Evolutionary conservation across 2,888 invertebrate species (phyloP).

Genomic region (Cheilosia scutellata): DNA sequence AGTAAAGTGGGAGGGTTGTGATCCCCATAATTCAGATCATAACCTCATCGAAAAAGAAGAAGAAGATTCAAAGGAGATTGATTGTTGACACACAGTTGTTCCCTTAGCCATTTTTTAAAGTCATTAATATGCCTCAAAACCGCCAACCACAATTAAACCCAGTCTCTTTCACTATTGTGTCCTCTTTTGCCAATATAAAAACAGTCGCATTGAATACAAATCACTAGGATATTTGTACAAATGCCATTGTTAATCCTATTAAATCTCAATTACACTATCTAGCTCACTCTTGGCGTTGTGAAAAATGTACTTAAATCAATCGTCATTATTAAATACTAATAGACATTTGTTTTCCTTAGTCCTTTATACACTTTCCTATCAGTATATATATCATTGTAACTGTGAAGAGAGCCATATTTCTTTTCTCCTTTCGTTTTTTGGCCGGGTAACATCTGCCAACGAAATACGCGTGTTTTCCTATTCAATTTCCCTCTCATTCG

Average conservation of each 20-base stretch:
- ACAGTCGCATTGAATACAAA: constrained; percentile 56
- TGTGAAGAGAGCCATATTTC: constrained; percentile 34
- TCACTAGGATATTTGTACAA: constrained; percentile 67
- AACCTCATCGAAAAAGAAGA: no score
- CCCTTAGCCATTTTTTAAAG: not conserved
- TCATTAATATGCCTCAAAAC: constrained; percentile 4
- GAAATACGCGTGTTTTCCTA: constrained; percentile 72
- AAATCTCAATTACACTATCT: constrained; percentile 72
- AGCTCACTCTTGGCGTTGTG: constrained; percentile 20
- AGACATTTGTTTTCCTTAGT: constrained; percentile 64
- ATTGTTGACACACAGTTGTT: no score
- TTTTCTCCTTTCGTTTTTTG: constrained; percentile 38
- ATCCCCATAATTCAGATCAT: no score
- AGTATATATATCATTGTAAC: constrained; percentile 10
- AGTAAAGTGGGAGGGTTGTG: no score
- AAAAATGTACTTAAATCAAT: constrained; percentile 72
- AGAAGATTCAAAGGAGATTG: no score
- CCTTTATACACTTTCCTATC: constrained; percentile 20
- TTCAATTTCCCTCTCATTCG: constrained; percentile 56
- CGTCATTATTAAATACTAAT: constrained; percentile 76
- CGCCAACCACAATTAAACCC: constrained; percentile 46
- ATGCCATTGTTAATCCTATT: constrained; percentile 71
- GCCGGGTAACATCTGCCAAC: constrained; percentile 70
- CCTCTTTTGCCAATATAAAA: not conserved
- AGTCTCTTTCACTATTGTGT: constrained; percentile 35